These are phyloP conservation scores for Steinernema khuongi DNA, from an alignment of 1,140 invertebrate species.

Conservation along the genomic window DNA sequence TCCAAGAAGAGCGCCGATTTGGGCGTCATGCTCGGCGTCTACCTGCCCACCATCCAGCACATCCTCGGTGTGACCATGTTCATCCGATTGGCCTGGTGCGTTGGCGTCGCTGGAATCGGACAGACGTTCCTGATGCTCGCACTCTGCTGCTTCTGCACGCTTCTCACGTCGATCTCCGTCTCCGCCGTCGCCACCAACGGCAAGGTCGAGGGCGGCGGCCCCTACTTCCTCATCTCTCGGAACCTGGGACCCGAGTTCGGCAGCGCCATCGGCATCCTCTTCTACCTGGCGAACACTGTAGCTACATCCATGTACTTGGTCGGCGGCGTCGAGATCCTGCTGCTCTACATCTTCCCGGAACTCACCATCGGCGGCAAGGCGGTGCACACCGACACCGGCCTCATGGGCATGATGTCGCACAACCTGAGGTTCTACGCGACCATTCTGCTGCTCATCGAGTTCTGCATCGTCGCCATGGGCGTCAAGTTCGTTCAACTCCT, in stretches of 20 bases:
- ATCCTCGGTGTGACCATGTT: conserved; percentile 55
- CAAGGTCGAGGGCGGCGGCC: conserved; percentile 79
- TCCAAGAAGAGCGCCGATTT: conserved; percentile 44
- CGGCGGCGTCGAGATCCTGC: conserved; percentile 91
- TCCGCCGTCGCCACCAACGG: conserved; percentile 98
- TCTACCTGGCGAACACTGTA: conserved; percentile 95
- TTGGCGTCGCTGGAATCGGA: conserved; percentile 46
- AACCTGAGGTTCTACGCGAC: conserved; percentile 52
- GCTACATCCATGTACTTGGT: conserved; percentile 94
- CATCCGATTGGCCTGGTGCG: conserved; percentile 53
- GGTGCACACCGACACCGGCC: conserved; percentile 45
- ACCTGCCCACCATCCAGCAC: conserved; percentile 51
- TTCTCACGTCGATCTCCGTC: conserved; percentile 93
- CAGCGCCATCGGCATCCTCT: conserved; percentile 92
- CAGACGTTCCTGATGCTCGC: conserved; percentile 48
- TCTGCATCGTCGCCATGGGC: conserved; percentile 50
- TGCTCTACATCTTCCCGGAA: conserved; percentile 60
- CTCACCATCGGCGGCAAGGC: conserved; percentile 51
- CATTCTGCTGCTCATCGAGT: conserved; percentile 41
- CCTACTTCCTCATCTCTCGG: conserved; percentile 98
- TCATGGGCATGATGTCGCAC: conserved; percentile 55
- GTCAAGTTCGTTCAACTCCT: conserved; percentile 52
- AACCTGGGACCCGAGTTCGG: conserved; percentile 96
- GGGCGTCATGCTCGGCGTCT: conserved; percentile 50
- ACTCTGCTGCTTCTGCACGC: conserved; percentile 68